Evolutionary conservation across 2,888 invertebrate species (phyloP).

Genomic region (Sepioteuthis lessoniana): DNA sequence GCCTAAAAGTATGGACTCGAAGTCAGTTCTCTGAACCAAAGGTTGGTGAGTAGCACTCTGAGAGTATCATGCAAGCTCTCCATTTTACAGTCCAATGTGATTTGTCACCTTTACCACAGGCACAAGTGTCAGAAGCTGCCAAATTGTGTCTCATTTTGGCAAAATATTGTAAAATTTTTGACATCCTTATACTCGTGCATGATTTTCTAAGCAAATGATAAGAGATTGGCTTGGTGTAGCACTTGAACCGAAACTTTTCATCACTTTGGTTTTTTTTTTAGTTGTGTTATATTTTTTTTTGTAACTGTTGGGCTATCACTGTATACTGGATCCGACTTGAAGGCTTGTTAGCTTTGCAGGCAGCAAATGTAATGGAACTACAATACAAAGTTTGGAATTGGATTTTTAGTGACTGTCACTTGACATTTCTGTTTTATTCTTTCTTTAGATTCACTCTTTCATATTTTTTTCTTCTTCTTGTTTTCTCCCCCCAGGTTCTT

Average conservation of each 20-base stretch:
- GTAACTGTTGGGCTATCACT: not conserved
- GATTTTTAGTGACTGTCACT: conserved; percentile 33
- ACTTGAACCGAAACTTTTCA: not conserved
- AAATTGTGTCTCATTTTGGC: no score
- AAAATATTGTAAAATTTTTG: no score
- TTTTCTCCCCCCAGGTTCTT: not conserved
- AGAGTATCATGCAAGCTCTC: no score
- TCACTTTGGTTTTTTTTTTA: not conserved
- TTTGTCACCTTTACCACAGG: no score
- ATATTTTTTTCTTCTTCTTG: not conserved
- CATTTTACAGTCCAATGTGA: no score
- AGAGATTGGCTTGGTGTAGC: not conserved
- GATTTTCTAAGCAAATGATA: no score
- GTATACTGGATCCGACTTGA: not conserved
- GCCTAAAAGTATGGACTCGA: no score
- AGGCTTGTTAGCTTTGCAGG: not conserved
- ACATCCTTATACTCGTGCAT: no score
- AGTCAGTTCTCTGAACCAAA: no score
- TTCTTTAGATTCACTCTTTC: not conserved
- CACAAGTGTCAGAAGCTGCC: no score
- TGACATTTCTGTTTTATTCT: conserved; percentile 9
- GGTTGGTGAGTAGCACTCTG: no score
- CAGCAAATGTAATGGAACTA: not conserved
- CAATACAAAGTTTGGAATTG: not conserved
- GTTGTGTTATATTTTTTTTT: no score